A percentile compares a stretch with the other conserved stretches of the same genome.
These are phyloP conservation scores for Pocillopora meandrina DNA, from an alignment of 92 coral and sea anemone species.

Conservation along the genomic window DNA sequence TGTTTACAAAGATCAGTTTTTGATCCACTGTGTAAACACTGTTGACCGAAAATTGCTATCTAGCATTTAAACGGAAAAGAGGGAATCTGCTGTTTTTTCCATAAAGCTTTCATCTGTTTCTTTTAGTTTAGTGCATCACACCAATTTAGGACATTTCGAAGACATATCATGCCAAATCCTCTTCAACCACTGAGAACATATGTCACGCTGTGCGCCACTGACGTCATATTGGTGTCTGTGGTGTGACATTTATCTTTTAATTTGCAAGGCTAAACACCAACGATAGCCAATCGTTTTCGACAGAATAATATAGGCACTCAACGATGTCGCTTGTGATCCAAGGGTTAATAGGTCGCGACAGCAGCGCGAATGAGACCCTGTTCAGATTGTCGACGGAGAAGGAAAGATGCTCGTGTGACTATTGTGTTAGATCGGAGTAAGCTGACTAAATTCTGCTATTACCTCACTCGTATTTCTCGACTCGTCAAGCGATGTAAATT, in stretches of 20 bases:
- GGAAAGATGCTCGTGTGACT: background rate
- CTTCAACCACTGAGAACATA: background rate
- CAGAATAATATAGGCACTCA: conserved; percentile 8
- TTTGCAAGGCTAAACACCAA: background rate
- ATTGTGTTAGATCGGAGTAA: background rate
- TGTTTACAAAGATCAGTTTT: background rate
- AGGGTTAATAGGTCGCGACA: conserved; percentile 5
- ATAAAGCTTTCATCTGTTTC: too few relatives aligned
- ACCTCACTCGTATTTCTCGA: background rate
- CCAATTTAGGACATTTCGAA: too few relatives aligned
- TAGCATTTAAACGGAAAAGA: background rate
- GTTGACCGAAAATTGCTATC: background rate
- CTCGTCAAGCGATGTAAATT: background rate
- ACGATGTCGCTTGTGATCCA: background rate
- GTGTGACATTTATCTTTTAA: conserved; percentile 17
- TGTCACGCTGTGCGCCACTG: conserved; percentile 24
- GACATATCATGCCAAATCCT: too few relatives aligned
- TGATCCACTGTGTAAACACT: conserved; percentile 10
- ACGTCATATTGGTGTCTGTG: conserved; percentile 17
- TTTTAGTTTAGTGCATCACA: too few relatives aligned
- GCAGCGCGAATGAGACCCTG: background rate
- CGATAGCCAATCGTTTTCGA: conserved; percentile 17
- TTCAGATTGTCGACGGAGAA: background rate
- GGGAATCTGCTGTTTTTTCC: too few relatives aligned
- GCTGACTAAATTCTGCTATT: background rate